Conservation (phyloP, 1,140 invertebrate genomes). For the Maconellicoccus hirsutus region DNA sequence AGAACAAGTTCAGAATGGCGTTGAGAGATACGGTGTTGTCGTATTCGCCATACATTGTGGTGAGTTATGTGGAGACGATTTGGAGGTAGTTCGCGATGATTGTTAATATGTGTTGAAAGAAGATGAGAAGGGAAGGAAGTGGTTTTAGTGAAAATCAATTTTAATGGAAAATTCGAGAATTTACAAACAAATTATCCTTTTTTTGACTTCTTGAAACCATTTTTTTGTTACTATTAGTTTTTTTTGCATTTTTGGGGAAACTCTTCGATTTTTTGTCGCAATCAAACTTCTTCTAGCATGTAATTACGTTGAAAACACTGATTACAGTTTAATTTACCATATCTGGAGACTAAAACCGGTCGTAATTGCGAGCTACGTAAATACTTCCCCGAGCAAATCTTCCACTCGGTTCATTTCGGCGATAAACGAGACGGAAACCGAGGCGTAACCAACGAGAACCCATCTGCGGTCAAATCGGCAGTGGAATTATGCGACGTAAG, state of each 20-base stretch:
- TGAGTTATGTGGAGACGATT: too few species aligned
- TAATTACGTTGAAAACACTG: too few species aligned
- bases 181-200: not conserved
- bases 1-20: not conserved
- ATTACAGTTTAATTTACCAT: constrained; percentile 65
- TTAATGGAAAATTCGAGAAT: too few species aligned
- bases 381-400: constrained; percentile 70
- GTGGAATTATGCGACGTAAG: not conserved
- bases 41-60: not conserved
- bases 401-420: constrained; percentile 48
- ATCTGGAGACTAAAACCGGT: constrained; percentile 73
- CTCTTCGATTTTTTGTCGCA: too few species aligned
- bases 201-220: too few species aligned
- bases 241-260: too few species aligned
- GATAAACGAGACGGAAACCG: constrained; percentile 24
- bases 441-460: not conserved
- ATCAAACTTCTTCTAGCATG: too few species aligned
- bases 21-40: constrained; percentile 4
- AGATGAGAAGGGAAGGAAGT: too few species aligned
- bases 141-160: too few species aligned
- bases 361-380: constrained; percentile 58
- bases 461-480: not conserved
- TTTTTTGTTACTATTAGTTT: too few species aligned
- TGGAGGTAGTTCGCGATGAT: too few species aligned
- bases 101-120: too few species aligned